A percentile compares a stretch with the other conserved stretches of the same genome.
Conservation (phyloP, 2,113 vertebrate genomes). For the Macrotus californicus region DNA sequence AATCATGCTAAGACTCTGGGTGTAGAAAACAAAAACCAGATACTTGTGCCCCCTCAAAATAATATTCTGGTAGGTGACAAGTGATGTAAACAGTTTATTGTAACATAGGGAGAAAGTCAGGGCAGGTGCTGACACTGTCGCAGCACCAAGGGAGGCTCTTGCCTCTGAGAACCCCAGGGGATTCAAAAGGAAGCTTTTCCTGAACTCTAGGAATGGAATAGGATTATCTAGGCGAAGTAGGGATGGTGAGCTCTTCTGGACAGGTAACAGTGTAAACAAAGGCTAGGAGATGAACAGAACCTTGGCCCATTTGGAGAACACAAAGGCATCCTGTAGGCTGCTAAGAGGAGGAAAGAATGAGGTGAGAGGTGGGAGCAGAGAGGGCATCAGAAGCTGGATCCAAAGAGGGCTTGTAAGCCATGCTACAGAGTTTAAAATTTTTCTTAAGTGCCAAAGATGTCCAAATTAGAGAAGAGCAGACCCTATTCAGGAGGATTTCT, state of each 20-base stretch:
- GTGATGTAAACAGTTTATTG: neutral
- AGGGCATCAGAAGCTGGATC: neutral
- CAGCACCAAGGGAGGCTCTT: neutral
- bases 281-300: no score
- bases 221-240: neutral
- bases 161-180: neutral
- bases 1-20: neutral
- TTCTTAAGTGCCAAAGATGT: neutral
- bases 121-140: fast-evolving
- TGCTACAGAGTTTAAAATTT: neutral
- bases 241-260: neutral
- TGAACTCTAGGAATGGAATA: neutral
- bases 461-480: neutral
- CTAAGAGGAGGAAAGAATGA: neutral
- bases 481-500: neutral
- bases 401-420: fast-evolving
- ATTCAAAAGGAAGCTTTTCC: neutral
- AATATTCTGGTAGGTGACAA: neutral
- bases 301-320: neutral
- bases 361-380: fast-evolving
- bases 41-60: neutral
- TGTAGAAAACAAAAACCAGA: neutral
- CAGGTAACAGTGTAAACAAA: fast-evolving
- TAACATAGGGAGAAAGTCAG: neutral
- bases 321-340: neutral